Conservation (phyloP, 2,113 vertebrate species). For the Varanus komodoensis region DNA sequence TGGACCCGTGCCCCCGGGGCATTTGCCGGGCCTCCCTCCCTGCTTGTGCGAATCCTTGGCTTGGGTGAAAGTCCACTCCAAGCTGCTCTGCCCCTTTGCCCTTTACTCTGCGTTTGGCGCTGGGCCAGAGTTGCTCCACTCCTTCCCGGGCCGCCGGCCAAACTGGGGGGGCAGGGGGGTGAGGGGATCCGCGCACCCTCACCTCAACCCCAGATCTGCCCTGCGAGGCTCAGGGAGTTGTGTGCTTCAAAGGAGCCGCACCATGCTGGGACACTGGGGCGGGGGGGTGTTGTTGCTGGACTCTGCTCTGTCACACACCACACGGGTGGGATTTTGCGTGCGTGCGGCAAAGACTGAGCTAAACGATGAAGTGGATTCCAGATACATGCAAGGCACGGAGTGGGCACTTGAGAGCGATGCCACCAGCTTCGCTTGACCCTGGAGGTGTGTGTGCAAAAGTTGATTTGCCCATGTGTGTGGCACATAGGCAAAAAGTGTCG, state of each 20-base stretch:
- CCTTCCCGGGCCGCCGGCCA: not conserved
- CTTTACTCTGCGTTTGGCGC: not conserved
- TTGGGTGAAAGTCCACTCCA: not conserved
- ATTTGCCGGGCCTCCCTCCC: not conserved
- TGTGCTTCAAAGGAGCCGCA: no score
- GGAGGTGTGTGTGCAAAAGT: not conserved
- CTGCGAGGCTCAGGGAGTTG: not conserved
- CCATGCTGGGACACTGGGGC: no score
- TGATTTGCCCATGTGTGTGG: not conserved
- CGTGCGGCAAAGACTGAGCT: no score
- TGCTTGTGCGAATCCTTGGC: not conserved
- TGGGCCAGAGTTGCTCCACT: not conserved
- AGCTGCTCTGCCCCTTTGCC: not conserved
- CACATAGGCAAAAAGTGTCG: no score
- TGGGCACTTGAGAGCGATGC: not conserved
- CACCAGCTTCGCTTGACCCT: not conserved
- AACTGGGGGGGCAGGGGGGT: not conserved
- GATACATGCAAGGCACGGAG: not conserved
- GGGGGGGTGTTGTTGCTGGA: not conserved
- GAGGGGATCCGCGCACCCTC: not conserved
- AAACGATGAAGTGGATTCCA: no score
- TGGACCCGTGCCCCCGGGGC: not conserved
- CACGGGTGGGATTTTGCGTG: not conserved
- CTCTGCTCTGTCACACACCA: not conserved
- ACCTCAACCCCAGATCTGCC: not conserved